Evolutionary conservation across 2,797 vertebrate genomes (phyloP), one percentile per base, ranked within the genome.

Genomic region (Borostomias antarcticus): DNA sequence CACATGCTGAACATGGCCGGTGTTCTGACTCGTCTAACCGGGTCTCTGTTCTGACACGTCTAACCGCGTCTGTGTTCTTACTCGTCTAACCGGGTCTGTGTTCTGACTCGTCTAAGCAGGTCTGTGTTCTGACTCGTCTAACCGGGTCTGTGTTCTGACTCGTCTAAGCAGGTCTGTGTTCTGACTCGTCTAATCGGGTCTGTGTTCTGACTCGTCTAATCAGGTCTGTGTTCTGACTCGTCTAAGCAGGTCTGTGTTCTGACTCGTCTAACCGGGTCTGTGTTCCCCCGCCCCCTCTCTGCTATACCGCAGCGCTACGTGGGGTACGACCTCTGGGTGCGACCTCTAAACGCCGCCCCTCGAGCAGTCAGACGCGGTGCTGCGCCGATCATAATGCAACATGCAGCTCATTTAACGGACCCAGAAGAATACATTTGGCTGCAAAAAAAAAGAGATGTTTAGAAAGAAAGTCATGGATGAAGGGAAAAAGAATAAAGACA

Each of bases 1-100:
- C 81, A 90, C 74, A 85, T 91, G 75, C 85, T 88, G 87, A 86
- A 88, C 83, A 80, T 81, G 79, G 83, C 76, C 72, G 58, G 74
- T 30, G 51, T 70, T 47, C 70, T 57, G 2, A 66, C 23, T 25
- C 8, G 56, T 52, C 10, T 76, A 78, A 66, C 80, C 74, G 72
- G 74, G 60, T 72, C 73, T 78, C 65, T 74, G 76, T 9, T 23
- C 43, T n/a, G n/a, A 66, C 23, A 19, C 8, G 56, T 52, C 10
- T 76, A 78, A 66, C n/a, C n/a, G n/a, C n/a, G 83, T 76, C 72
- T 58, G 74, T 30, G 51, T 70, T 47, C 70, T 57, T 1, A 66
- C 23, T 25, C 8, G 56, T 52, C 10, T 76, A 86, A 88, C 83
- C 80, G 81, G 79, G 83, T 76, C 72, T 58, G 74, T 30, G 51